phyloP scores from a whole-genome alignment of 1,140 invertebrate species.

The Zophobas atratus region DNA sequence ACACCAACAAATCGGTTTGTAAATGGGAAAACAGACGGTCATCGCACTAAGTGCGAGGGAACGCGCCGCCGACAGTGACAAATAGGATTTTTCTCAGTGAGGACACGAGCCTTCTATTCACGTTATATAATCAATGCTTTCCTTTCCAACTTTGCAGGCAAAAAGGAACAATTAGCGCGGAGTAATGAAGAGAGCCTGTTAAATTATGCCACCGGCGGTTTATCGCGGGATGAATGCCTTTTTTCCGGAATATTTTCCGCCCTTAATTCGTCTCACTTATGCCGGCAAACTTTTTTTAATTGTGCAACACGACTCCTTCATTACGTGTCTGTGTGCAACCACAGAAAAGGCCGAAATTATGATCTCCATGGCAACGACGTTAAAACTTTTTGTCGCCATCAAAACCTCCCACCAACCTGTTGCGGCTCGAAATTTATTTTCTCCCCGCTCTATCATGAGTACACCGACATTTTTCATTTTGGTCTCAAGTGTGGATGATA shows the following conservation, averaged over 20 bases:
- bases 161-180: constrained; percentile 19
- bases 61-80: neutral
- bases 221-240: neutral
- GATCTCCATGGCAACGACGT: constrained; percentile 40
- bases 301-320: constrained; percentile 19
- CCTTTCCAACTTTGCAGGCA: neutral
- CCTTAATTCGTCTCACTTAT: constrained; percentile 21
- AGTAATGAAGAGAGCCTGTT: constrained; percentile 17
- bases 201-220: constrained; percentile 7
- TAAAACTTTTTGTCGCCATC: constrained; percentile 39
- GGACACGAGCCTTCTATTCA: neutral
- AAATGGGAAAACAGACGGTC: constrained; percentile 24
- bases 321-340: constrained; percentile 29
- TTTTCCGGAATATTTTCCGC: constrained; percentile 3
- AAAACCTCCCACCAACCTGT: constrained; percentile 35
- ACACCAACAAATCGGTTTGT: constrained; percentile 33
- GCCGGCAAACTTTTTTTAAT: constrained; percentile 28
- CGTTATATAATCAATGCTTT: neutral
- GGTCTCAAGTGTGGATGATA: neutral
- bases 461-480: constrained; percentile 40
- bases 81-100: neutral
- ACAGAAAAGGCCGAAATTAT: constrained; percentile 35
- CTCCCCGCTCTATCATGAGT: constrained; percentile 32
- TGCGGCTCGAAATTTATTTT: constrained; percentile 37
- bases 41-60: constrained; percentile 11